Evolutionary conservation across 2,113 vertebrate genomes (phyloP).

Genomic region (Aspiorhynchus laticeps): DNA sequence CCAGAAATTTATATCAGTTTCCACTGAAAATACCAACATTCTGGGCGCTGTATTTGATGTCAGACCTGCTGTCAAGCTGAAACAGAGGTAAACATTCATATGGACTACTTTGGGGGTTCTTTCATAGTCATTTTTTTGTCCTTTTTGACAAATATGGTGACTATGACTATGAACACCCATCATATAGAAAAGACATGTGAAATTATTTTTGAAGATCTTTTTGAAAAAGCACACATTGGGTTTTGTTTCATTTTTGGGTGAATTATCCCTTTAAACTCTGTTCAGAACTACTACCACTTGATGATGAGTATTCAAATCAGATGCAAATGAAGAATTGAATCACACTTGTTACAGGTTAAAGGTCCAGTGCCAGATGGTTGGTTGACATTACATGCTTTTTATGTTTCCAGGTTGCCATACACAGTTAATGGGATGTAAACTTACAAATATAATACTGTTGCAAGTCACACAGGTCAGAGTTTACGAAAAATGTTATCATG

Average conservation of each 20-base stretch:
- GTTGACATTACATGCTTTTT: conserved; percentile 10
- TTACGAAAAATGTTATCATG: background rate
- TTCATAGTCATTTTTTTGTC: background rate
- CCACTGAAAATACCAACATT: background rate
- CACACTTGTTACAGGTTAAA: conserved; percentile 24
- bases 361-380: background rate
- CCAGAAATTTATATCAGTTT: background rate
- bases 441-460: background rate
- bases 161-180: background rate
- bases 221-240: no score
- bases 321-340: background rate
- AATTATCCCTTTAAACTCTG: background rate
- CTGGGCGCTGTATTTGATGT: background rate
- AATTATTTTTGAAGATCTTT: background rate
- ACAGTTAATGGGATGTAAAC: background rate
- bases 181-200: background rate
- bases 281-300: background rate
- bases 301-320: background rate
- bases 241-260: background rate
- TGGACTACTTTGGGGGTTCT: background rate
- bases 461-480: background rate
- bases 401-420: background rate
- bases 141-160: background rate
- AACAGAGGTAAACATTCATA: background rate
- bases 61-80: background rate